Base-by-base conservation (phyloP, 2,888 invertebrate species). In the Mesorhabditis sp. region DNA sequence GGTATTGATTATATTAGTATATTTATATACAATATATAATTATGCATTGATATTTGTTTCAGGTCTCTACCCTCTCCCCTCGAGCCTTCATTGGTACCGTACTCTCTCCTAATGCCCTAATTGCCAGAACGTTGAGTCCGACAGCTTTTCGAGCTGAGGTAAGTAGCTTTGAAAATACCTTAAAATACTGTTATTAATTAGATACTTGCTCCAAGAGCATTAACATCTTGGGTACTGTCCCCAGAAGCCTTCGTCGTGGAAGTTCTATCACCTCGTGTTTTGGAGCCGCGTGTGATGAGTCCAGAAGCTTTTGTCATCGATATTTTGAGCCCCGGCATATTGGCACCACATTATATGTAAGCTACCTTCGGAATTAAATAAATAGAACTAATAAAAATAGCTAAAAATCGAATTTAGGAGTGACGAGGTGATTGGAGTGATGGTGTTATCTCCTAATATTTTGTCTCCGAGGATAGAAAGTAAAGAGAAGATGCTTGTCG, bases 21-120 rank as follows among this genome's bases (percentile, higher is more conserved):
- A 28, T 13, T 4, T 41, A 10, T 13, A n/a, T 7, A 5, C 5
- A 3, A 5, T 3, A 3, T 7, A 4, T 42, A 44, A 62, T 58
- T 43, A 13, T 45, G 4, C n/a, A 5, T 44, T 28, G n/a, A 6
- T 63, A 41, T 63, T 13, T 3, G 6, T 62, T 75, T 67, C 67
- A 80, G 80, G 66, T 80, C 4, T 76, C 77, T 44, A 72, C 79
- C 3, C 70, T 82, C 0, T 76, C 76, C 4, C 83, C 83, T 2
- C 74, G 83, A 4, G 83, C 83, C 2, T 83, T 83, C 69, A 75
- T 83, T 45, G 81, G 83, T 5, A 80, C 83, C 10, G 75, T 82
- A 4, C 71, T 83, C 2, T 77, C 79, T 3, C 83, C 83, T n/a
- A 77, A 78, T 4, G 83, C 83, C 0, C 67, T 83, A 28, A 70